Evolutionary conservation across 2,888 invertebrate species (phyloP).

Genomic region (Catocala sponsa): DNA sequence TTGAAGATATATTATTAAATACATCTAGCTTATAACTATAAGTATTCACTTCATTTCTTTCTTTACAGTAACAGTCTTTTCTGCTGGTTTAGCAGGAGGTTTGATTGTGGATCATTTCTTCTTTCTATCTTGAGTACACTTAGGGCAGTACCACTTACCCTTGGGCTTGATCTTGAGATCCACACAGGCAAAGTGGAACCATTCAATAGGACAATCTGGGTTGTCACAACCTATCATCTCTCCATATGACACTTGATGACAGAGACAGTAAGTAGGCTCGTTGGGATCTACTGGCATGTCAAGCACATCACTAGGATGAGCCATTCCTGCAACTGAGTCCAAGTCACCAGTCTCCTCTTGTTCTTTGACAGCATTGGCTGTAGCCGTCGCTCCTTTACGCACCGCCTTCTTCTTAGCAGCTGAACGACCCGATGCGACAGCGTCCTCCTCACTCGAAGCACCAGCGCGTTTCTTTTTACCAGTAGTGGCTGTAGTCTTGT

Average conservation of each 20-base stretch:
- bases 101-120: slow-evolving; percentile 90
- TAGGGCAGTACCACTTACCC: slow-evolving; percentile 98
- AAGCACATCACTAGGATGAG: slow-evolving; percentile 96
- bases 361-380: slow-evolving; percentile 74
- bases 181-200: slow-evolving; percentile 99
- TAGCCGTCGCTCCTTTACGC: slow-evolving; percentile 74
- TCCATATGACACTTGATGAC: slow-evolving; percentile 98
- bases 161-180: slow-evolving; percentile 96
- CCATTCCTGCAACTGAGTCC: slow-evolving; percentile 87
- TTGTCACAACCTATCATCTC: slow-evolving; percentile 99
- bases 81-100: slow-evolving; percentile 68
- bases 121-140: slow-evolving; percentile 94
- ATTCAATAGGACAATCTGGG: slow-evolving; percentile 95
- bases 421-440: slow-evolving; percentile 73
- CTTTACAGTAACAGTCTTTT: slow-evolving; percentile 78
- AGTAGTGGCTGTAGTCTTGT: slow-evolving; percentile 72
- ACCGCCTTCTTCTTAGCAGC: slow-evolving; percentile 80
- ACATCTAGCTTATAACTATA: slow-evolving; percentile 35
- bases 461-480: slow-evolving; percentile 87
- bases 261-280: slow-evolving; percentile 99
- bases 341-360: slow-evolving; percentile 83
- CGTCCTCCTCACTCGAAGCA: slow-evolving; percentile 85
- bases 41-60: slow-evolving; percentile 72
- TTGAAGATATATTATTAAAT: slow-evolving; percentile 28
- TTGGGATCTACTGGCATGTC: slow-evolving; percentile 99